Base-by-base conservation (phyloP, 2,888 invertebrate genomes). In the Scrobipalpa atriplicella region DNA sequence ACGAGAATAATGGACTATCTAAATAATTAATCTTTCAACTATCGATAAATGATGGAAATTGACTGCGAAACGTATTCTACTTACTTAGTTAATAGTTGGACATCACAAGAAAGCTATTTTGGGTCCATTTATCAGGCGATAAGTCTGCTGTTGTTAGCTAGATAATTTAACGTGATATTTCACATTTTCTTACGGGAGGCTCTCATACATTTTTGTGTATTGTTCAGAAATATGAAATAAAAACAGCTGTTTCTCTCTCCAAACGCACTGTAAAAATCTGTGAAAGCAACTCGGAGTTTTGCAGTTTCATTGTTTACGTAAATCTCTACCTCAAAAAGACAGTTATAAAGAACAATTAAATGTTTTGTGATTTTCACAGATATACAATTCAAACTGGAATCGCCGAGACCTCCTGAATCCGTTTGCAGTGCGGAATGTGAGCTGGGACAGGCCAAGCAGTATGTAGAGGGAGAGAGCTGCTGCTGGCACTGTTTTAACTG, bases 401-500 rank as follows among this genome's bases (percentile, higher is more conserved):
- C 96, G 75, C 95, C 95, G 0, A 94, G 95, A 65, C 96, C 97
- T 21, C 98, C 98, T 2, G 95, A 95, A 78, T 97, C 97, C 16
- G 96, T 97, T 11, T 98, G 98, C 92, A 97, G 97, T 84, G 93
- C 96, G 71, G 96, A 96, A 52, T 98, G 98, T 82, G 95, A 95
- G 74, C 90, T 94, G 64, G 97, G 97, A 6, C 97, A 98, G 87
- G 97, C 97, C 61, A 97, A 96, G 89, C 96, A 96, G 80, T 96
- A 96, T 83, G 96, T 97, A 36, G 97, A 97, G 80, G 97, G 97
- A 0, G 97, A 97, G 82, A 96, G 95, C 81, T 97, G 97, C 82
- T 97, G 97, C 81, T 97, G 97, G 97, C 97, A 96, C 82, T 97
- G 97, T 85, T 95, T 96, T 91, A 96, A 97, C 85, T 98, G 98